Evolutionary conservation across 1,140 invertebrate genomes (phyloP), one percentile per base, ranked within the genome.

Genomic region (Varroa destructor): DNA sequence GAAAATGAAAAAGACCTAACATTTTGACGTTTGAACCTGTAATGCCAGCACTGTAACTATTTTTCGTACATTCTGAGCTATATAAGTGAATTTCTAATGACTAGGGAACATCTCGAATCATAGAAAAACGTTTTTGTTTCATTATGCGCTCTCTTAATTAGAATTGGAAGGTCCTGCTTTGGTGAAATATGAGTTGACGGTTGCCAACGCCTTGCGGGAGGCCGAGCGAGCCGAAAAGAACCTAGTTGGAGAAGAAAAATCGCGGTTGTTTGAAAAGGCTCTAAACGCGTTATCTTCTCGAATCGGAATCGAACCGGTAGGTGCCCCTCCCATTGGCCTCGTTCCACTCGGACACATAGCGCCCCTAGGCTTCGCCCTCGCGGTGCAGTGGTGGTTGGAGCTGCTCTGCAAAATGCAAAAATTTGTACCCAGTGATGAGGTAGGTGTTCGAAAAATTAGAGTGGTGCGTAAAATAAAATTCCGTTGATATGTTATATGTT

Each of bases 321-420:
- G 61, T 36, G 61, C 61, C 1, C 61, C 61, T 5, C 46, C 61
- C 3, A 67, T 37, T 12, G 61, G 61, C 14, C 61, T 67, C 36
- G 40, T 40, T 40, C 61, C 61, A 36, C 37, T 67, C 12, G 10
- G 40, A 36, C 61, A 67, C 61, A 67, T 40, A 2, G 61, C 61
- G 36, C 61, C 61, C 8, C 14, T 67, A 2, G 61, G 61, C 12
- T 67, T 67, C 37, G 61, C 61, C 12, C 8, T 67, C 10, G 61
- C 61, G 37, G 36, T 67, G 10, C 40, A 67, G 37, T 67, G 61
- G 61, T 43, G 40, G 61, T 37, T 67, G 40, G 61, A 67, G 46
- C 37, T 67, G 1, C 61, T 67, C 61, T 67, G 61, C 8, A 67
- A 67, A 67, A 67, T 67, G 61, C 12, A 67, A 12, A 67, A 67